Evolutionary conservation across 2,888 invertebrate genomes (phyloP).

Genomic region (Heliconius sara): DNA sequence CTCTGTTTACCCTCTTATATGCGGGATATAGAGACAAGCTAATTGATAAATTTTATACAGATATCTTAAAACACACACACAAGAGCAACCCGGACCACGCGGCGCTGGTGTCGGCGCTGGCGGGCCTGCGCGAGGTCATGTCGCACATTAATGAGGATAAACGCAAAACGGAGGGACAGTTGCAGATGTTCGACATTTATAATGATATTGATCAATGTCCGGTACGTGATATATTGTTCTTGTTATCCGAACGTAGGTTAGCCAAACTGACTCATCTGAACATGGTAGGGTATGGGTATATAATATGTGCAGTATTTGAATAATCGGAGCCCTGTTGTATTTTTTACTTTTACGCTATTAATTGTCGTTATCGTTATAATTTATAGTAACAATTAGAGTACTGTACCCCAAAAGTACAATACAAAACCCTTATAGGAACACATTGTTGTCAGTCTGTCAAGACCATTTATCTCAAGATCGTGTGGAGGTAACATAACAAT

Average conservation of each 20-base stretch:
- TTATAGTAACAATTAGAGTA: no score
- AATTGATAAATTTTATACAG: conserved; percentile 73
- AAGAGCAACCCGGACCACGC: conserved; percentile 94
- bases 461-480: no score
- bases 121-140: conserved; percentile 95
- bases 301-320: neutral
- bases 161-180: conserved; percentile 96
- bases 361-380: no score
- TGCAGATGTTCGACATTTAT: conserved; percentile 98
- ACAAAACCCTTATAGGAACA: no score
- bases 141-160: conserved; percentile 99
- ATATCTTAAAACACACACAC: conserved; percentile 96
- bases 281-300: no score
- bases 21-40: neutral
- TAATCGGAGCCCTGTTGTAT: neutral
- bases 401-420: no score
- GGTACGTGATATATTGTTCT: conserved; percentile 73
- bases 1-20: neutral
- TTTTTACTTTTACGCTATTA: neutral
- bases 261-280: neutral
- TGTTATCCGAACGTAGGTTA: no score
- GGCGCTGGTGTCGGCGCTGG: conserved; percentile 92
- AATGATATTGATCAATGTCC: conserved; percentile 99
- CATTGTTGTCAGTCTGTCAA: no score
- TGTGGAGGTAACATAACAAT: no score